Conservation (phyloP, 1,140 invertebrate species). For the Cydia splendana region DNA sequence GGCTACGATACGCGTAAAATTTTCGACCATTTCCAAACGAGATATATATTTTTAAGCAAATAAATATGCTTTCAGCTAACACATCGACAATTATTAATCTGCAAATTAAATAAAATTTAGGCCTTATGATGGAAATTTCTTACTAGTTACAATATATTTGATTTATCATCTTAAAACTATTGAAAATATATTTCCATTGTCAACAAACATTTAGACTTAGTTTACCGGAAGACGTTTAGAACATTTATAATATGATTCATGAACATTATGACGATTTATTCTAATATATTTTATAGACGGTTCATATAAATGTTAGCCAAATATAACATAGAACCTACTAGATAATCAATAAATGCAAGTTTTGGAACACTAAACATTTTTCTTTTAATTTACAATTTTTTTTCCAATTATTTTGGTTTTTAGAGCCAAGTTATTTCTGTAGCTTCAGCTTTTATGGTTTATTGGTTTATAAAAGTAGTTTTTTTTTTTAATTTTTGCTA, state of each 20-base stretch:
- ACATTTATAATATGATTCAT: constrained; percentile 35
- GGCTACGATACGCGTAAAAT: constrained; percentile 9
- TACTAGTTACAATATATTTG: constrained; percentile 12
- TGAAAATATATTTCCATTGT: constrained; percentile 62
- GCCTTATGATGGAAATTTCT: constrained; percentile 28
- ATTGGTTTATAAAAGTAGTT: not conserved
- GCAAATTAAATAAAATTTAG: constrained; percentile 23
- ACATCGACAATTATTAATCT: not conserved
- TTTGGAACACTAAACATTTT: not conserved
- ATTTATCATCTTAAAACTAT: constrained; percentile 9
- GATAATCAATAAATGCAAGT: not conserved
- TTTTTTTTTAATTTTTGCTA: not conserved
- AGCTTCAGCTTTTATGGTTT: not conserved
- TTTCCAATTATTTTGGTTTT: not conserved
- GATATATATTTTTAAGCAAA: constrained; percentile 15
- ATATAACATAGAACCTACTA: constrained; percentile 14
- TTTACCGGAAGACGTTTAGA: constrained; percentile 32
- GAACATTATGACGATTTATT: constrained; percentile 7
- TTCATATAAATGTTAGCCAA: constrained; percentile 8
- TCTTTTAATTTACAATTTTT: not conserved
- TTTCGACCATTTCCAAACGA: not conserved
- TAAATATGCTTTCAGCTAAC: constrained; percentile 10
- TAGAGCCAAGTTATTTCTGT: not conserved
- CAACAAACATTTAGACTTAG: constrained; percentile 44
- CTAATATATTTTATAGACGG: constrained; percentile 23